These are phyloP conservation scores for Malachius bipustulatus DNA, from an alignment of 2,888 invertebrate species.

Conservation along the genomic window DNA sequence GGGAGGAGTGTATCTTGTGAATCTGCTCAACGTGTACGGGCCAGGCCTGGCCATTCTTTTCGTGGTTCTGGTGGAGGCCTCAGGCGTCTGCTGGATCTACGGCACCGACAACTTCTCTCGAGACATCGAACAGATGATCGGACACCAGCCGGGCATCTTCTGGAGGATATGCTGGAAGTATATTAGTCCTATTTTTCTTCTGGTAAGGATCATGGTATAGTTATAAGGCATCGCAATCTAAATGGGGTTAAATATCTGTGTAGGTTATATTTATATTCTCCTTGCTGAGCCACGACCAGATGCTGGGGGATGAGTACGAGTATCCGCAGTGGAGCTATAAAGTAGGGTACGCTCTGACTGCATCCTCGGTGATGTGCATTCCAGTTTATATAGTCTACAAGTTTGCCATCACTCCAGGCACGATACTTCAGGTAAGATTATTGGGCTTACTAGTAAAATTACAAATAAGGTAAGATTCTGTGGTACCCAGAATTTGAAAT, in stretches of 20 bases:
- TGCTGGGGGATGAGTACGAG: slow-evolving; percentile 59
- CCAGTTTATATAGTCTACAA: slow-evolving; percentile 75
- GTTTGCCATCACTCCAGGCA: slow-evolving; percentile 56
- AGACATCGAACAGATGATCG: slow-evolving; percentile 76
- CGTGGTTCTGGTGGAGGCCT: slow-evolving; percentile 83
- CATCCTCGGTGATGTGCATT: slow-evolving; percentile 75
- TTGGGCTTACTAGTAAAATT: too few species aligned
- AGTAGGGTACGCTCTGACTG: slow-evolving; percentile 73
- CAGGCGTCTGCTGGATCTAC: slow-evolving; percentile 84
- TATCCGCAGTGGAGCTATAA: slow-evolving; percentile 74
- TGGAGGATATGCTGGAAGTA: slow-evolving; percentile 81
- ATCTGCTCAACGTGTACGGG: slow-evolving; percentile 77
- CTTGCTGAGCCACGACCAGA: slow-evolving; percentile 65
- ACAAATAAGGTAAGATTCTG: slow-evolving; percentile 1
- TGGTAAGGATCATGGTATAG: slow-evolving; percentile 44
- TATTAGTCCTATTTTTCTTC: slow-evolving; percentile 72
- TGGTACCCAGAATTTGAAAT: too few species aligned
- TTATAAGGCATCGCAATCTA: neutral
- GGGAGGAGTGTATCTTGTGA: slow-evolving; percentile 81
- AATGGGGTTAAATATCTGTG: too few species aligned
- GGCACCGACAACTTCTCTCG: slow-evolving; percentile 69
- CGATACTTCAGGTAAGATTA: slow-evolving; percentile 37
- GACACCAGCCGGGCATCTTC: slow-evolving; percentile 62
- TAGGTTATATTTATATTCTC: slow-evolving; percentile 76
- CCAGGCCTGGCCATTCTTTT: slow-evolving; percentile 79